Conservation (phyloP, 1,140 invertebrate species). For the Brachionus calyciflorus region DNA sequence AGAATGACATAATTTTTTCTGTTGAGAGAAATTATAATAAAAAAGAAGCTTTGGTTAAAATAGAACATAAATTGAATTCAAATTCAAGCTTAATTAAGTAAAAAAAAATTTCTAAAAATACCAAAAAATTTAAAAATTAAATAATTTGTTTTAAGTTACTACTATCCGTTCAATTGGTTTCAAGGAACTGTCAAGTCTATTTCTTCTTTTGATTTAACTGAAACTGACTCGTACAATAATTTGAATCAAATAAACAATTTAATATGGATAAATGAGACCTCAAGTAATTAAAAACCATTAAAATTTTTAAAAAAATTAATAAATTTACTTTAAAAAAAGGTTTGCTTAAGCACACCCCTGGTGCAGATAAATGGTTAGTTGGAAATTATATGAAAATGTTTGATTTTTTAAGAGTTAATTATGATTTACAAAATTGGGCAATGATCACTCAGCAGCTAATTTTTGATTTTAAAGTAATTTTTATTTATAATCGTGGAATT, state of each 20-base stretch:
- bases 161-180: slow-evolving; percentile 30
- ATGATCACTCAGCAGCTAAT: slow-evolving; percentile 31
- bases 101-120: not conserved
- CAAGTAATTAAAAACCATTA: not conserved
- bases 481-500: too few relatives aligned
- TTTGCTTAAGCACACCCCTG: slow-evolving; percentile 2
- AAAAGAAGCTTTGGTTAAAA: slow-evolving; percentile 22
- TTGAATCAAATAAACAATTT: slow-evolving; percentile 3
- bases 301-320: not conserved
- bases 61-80: not conserved
- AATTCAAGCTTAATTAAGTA: not conserved
- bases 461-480: slow-evolving; percentile 28
- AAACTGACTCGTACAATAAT: slow-evolving; percentile 5
- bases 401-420: slow-evolving; percentile 34
- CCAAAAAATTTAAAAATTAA: not conserved
- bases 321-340: not conserved
- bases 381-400: slow-evolving; percentile 46
- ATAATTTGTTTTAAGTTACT: not conserved
- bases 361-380: slow-evolving; percentile 42
- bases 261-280: slow-evolving; percentile 14
- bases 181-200: not conserved
- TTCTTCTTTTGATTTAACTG: slow-evolving; percentile 6
- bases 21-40: slow-evolving; percentile 28
- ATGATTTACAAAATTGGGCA: slow-evolving; percentile 26
- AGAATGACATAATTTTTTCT: not conserved